Percentiles rank a stretch among this genome's conserved stretches.
Evolutionary conservation across 1,140 invertebrate genomes (phyloP).

Genomic region (Sminthurinus signatus): DNA sequence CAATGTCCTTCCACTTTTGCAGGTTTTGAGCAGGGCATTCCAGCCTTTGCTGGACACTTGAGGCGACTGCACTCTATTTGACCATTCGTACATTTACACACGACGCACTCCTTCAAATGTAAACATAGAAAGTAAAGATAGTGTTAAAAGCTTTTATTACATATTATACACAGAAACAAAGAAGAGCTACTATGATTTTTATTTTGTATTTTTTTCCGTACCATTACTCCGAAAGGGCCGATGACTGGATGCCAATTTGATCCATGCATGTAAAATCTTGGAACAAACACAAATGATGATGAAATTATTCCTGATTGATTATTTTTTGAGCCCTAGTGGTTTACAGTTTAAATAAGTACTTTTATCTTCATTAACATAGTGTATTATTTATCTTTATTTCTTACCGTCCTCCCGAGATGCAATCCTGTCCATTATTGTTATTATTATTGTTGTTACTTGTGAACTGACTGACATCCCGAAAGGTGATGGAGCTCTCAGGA

Average conservation of each 20-base stretch:
- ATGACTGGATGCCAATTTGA: slow-evolving; percentile 46
- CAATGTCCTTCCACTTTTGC: slow-evolving; percentile 45
- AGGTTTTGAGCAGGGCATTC: slow-evolving; percentile 44
- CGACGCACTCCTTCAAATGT: slow-evolving; percentile 43
- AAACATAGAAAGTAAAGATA: neutral
- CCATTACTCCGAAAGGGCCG: slow-evolving; percentile 44
- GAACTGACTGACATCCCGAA: slow-evolving; percentile 14
- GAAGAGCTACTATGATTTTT: no score
- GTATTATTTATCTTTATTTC: no score
- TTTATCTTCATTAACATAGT: no score
- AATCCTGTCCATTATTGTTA: slow-evolving; percentile 13
- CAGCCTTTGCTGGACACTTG: slow-evolving; percentile 42
- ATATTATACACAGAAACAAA: no score
- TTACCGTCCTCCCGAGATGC: slow-evolving; percentile 31
- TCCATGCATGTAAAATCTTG: slow-evolving; percentile 44
- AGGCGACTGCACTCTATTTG: slow-evolving; percentile 44
- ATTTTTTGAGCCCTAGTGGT: no score
- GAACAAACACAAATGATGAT: no score
- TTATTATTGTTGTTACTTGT: neutral
- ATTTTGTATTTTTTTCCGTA: slow-evolving; percentile 28
- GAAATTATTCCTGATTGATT: no score
- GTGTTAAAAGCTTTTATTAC: no score
- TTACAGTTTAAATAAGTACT: slow-evolving; percentile 2
- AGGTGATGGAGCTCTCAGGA: slow-evolving; percentile 29
- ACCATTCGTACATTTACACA: slow-evolving; percentile 43